Conservation (phyloP, 2,113 vertebrate genomes). For the Plestiodon gilberti region DNA sequence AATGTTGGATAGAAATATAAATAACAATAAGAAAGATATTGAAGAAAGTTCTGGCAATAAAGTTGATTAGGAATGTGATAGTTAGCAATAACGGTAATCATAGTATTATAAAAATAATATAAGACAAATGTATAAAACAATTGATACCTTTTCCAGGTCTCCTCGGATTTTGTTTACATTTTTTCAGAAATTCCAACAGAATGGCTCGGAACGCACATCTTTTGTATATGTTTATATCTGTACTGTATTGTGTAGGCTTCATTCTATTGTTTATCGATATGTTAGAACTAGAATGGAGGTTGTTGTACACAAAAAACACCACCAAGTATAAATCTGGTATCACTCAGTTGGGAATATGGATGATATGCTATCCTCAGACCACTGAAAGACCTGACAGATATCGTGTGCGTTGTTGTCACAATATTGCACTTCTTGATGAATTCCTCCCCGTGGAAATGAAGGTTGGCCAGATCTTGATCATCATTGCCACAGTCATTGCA, state of each 20-base stretch:
- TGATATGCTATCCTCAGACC: slow-evolving; percentile 72
- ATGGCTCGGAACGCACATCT: not conserved
- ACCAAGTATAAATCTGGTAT: slow-evolving; percentile 72
- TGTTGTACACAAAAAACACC: slow-evolving; percentile 74
- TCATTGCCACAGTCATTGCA: slow-evolving; percentile 53
- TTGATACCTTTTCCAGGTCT: not conserved
- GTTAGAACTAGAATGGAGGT: slow-evolving; percentile 79
- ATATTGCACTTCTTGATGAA: slow-evolving; percentile 65
- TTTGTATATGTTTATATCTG: slow-evolving; percentile 35
- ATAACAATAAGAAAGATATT: too few species aligned
- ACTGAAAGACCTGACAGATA: slow-evolving; percentile 12
- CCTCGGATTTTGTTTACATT: not conserved
- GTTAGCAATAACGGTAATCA: not conserved
- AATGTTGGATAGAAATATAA: too few species aligned
- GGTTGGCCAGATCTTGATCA: slow-evolving; percentile 72
- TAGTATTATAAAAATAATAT: not conserved
- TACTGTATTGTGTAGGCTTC: slow-evolving; percentile 67
- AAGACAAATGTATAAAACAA: not conserved
- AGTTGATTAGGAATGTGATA: not conserved
- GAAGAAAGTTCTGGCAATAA: not conserved
- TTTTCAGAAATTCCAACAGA: not conserved
- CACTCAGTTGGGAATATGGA: slow-evolving; percentile 79
- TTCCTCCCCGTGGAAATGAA: slow-evolving; percentile 76
- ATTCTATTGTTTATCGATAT: slow-evolving; percentile 67
- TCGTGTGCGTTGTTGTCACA: slow-evolving; percentile 65